phyloP scores from a whole-genome alignment of 2,797 vertebrate genomes.

The Pelochelys cantorii region DNA sequence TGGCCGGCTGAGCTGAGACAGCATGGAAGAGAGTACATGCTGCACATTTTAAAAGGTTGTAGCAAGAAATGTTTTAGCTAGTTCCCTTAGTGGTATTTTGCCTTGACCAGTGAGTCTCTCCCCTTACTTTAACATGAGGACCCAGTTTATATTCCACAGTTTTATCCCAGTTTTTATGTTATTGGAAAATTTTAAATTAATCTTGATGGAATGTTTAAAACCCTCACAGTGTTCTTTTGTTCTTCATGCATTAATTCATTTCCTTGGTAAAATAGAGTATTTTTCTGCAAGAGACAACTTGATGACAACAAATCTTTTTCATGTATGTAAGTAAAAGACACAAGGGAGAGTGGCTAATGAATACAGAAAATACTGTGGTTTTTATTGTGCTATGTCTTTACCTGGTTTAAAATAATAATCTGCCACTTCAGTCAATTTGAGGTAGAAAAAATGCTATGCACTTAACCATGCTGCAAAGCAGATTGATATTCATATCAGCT shows the following conservation, averaged over 20 bases:
- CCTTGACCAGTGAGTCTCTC: not conserved
- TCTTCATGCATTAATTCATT: not conserved
- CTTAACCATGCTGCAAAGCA: not conserved
- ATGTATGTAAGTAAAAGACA: not conserved
- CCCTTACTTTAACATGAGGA: not conserved
- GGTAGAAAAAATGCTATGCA: not conserved
- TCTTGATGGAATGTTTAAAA: not conserved
- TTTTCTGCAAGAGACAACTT: not conserved
- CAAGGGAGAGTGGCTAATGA: not conserved
- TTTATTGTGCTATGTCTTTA: not conserved
- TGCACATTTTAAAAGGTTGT: not conserved
- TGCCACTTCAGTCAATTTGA: not conserved
- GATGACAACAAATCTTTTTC: not conserved
- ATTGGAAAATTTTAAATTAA: not conserved
- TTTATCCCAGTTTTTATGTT: too few species aligned
- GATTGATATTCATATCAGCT: not conserved
- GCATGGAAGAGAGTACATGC: not conserved
- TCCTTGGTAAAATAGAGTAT: not conserved
- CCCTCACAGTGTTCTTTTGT: not conserved
- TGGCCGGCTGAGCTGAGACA: not conserved
- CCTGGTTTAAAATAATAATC: not conserved
- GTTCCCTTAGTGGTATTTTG: not conserved
- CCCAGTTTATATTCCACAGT: not conserved
- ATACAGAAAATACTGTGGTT: not conserved
- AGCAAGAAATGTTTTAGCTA: not conserved